Percentiles rank a stretch among this genome's conserved stretches.
These are phyloP conservation scores for Cetoscarus ocellatus DNA, from an alignment of 2,797 vertebrate species.

Conservation along the genomic window DNA sequence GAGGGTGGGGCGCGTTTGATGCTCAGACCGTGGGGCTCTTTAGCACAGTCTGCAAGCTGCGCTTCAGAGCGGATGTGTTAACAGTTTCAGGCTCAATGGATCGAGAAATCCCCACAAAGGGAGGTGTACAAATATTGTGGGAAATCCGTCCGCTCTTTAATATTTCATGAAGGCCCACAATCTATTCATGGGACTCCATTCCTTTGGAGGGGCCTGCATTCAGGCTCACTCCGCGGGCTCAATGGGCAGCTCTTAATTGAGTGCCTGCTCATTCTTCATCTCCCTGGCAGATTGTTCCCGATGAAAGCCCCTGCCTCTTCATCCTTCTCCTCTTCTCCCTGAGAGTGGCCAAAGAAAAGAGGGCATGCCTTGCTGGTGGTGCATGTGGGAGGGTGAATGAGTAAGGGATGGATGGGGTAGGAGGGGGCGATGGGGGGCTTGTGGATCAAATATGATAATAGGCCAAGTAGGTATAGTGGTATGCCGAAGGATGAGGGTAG, in stretches of 20 bases:
- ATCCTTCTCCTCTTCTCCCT: conserved; percentile 87
- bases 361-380: conserved; percentile 88
- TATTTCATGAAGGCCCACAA: conserved; percentile 90
- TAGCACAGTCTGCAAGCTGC: conserved; percentile 82
- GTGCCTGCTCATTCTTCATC: conserved; percentile 91
- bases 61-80: conserved; percentile 93
- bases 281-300: conserved; percentile 88
- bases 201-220: conserved; percentile 90
- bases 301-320: conserved; percentile 86
- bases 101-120: conserved; percentile 94
- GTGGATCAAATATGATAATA: conserved; percentile 84
- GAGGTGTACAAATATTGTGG: conserved; percentile 97
- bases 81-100: conserved; percentile 95
- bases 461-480: conserved; percentile 76
- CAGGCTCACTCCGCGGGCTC: conserved; percentile 84
- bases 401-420: conserved; percentile 45
- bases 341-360: conserved; percentile 87
- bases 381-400: conserved; percentile 81
- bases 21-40: conserved; percentile 78
- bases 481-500: conserved; percentile 57
- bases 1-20: conserved; percentile 76
- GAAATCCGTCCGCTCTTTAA: conserved; percentile 92
- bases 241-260: conserved; percentile 97
- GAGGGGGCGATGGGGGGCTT: conserved; percentile 40
- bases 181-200: conserved; percentile 93